phyloP scores from a whole-genome alignment of 2,888 invertebrate genomes.

The Diaprepes abbreviatus region DNA sequence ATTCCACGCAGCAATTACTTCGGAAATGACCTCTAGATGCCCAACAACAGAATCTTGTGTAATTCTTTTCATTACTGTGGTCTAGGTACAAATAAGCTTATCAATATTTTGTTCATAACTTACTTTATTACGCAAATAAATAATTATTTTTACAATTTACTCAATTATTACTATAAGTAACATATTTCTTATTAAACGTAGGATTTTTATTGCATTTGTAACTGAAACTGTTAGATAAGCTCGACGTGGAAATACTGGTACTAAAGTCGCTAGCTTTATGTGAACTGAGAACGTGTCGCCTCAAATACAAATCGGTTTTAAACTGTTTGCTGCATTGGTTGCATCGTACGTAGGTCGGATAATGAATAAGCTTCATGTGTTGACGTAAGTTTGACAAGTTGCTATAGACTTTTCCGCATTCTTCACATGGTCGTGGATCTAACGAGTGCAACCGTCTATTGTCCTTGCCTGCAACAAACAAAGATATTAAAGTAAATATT shows the following conservation, averaged over 20 bases:
- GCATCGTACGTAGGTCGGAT: conserved; percentile 74
- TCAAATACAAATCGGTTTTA: conserved; percentile 75
- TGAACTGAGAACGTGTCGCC: conserved; percentile 73
- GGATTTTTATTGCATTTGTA: conserved; percentile 6
- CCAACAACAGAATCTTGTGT: too few relatives aligned
- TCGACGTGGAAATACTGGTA: neutral
- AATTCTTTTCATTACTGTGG: too few relatives aligned
- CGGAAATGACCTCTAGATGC: too few relatives aligned
- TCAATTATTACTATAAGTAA: conserved; percentile 7
- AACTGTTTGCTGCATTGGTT: conserved; percentile 75
- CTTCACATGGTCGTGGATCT: conserved; percentile 73
- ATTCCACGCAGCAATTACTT: too few relatives aligned
- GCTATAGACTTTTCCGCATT: conserved; percentile 76
- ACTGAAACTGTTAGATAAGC: neutral
- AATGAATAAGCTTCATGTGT: conserved; percentile 77
- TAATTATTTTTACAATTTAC: neutral
- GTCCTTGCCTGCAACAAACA: conserved; percentile 66
- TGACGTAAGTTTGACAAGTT: conserved; percentile 76
- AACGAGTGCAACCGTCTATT: conserved; percentile 68
- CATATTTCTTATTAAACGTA: conserved; percentile 1
- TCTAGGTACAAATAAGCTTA: too few relatives aligned
- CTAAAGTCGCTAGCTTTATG: conserved; percentile 63
- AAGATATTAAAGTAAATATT: conserved; percentile 45
- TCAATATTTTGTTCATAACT: neutral
- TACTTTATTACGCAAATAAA: neutral